These are phyloP conservation scores for Centropus unirufus DNA, from an alignment of 2,113 vertebrate genomes.

Conservation along the genomic window DNA sequence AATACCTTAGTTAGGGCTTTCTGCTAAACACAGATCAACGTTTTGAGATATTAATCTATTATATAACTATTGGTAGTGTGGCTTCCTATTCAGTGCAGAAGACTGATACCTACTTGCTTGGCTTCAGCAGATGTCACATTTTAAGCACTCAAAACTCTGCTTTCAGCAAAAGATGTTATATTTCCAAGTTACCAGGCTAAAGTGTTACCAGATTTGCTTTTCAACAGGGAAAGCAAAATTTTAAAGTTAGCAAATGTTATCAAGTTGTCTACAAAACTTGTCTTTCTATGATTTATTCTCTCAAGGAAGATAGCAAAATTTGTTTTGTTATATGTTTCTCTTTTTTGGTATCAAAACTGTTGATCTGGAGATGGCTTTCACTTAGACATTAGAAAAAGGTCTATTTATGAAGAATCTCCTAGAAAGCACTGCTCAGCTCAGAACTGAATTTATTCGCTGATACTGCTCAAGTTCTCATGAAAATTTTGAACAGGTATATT, in stretches of 20 bases:
- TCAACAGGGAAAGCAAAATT: not conserved
- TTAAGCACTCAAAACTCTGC: not conserved
- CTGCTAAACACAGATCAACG: not conserved
- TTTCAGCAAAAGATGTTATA: not conserved
- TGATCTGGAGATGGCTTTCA: not conserved
- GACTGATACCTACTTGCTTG: not conserved
- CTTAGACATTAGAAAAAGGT: not conserved
- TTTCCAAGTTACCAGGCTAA: not conserved
- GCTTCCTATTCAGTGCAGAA: not conserved
- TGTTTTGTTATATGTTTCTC: not conserved
- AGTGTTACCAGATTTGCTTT: not conserved
- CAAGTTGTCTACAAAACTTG: not conserved
- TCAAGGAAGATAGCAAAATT: not conserved
- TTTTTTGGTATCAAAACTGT: not conserved
- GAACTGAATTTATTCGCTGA: not conserved
- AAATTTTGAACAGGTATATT: not conserved
- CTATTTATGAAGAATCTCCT: not conserved
- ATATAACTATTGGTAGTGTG: not conserved
- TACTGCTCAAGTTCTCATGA: not conserved
- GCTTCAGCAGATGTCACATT: not conserved
- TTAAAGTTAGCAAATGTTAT: not conserved
- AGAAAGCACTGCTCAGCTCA: not conserved
- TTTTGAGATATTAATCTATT: not conserved
- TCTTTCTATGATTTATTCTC: not conserved
- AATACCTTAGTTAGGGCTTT: not conserved